Conservation (phyloP, 2,113 vertebrate species). For the Cyanocitta stelleri region DNA sequence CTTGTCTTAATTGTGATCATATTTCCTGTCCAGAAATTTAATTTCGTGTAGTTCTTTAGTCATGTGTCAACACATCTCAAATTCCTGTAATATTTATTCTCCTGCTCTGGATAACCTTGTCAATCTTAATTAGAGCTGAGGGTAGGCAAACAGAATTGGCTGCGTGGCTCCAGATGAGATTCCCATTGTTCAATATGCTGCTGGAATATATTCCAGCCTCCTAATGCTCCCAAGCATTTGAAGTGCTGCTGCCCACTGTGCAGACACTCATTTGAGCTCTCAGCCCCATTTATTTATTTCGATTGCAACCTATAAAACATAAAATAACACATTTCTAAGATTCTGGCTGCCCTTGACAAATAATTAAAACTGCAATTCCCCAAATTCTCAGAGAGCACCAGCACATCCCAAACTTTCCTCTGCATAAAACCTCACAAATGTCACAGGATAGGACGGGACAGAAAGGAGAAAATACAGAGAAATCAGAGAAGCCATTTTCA, state of each 20-base stretch:
- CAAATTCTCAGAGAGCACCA: background rate
- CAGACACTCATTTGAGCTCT: background rate
- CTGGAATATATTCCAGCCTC: background rate
- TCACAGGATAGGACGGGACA: background rate
- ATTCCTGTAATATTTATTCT: background rate
- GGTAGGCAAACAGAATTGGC: background rate
- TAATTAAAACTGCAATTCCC: background rate
- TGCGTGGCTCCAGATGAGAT: background rate
- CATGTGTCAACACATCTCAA: background rate
- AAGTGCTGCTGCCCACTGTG: conserved; percentile 26
- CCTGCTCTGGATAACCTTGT: conserved; percentile 26
- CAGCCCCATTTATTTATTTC: conserved; percentile 17
- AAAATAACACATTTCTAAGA: background rate
- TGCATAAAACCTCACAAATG: background rate
- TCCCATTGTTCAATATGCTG: background rate
- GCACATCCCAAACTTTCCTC: background rate
- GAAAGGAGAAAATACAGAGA: background rate
- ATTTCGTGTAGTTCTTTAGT: background rate
- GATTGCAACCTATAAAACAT: background rate
- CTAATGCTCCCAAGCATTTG: background rate
- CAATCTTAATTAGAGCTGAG: conserved; percentile 26
- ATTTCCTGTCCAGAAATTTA: conserved; percentile 8
- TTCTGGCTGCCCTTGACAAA: conserved; percentile 30
- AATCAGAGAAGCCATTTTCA: background rate
- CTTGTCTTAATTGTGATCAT: background rate